A percentile compares a stretch with the other conserved stretches of the same genome.
Evolutionary conservation across 2,113 vertebrate species (phyloP).

Genomic region (Coptodon rendalli): DNA sequence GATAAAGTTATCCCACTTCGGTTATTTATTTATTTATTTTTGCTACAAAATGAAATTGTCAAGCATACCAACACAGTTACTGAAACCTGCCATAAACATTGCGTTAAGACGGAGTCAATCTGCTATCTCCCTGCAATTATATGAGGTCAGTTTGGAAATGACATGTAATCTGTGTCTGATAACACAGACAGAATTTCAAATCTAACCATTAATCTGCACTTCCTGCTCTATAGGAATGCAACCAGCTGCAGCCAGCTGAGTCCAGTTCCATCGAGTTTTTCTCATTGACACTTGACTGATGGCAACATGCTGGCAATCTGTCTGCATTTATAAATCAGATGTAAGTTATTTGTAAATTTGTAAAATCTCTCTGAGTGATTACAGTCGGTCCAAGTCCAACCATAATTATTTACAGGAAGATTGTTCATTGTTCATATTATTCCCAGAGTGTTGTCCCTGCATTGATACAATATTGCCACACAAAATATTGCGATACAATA

Average conservation of each 20-base stretch:
- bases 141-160: background rate
- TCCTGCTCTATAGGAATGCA: background rate
- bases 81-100: background rate
- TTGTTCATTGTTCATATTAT: background rate
- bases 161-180: background rate
- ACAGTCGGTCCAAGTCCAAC: background rate
- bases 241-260: background rate
- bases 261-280: background rate
- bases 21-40: background rate
- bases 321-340: background rate
- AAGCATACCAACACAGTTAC: background rate
- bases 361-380: background rate
- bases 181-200: background rate
- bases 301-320: background rate
- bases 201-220: background rate
- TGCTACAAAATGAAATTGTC: background rate
- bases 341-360: background rate
- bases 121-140: background rate
- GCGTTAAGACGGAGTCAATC: background rate
- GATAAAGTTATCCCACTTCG: background rate
- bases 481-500: background rate
- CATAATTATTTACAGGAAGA: background rate
- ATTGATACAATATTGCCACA: background rate
- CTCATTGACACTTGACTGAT: background rate
- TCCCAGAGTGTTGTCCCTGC: background rate